Evolutionary conservation across 1,140 invertebrate genomes (phyloP).

Genomic region (Manduca sexta): DNA sequence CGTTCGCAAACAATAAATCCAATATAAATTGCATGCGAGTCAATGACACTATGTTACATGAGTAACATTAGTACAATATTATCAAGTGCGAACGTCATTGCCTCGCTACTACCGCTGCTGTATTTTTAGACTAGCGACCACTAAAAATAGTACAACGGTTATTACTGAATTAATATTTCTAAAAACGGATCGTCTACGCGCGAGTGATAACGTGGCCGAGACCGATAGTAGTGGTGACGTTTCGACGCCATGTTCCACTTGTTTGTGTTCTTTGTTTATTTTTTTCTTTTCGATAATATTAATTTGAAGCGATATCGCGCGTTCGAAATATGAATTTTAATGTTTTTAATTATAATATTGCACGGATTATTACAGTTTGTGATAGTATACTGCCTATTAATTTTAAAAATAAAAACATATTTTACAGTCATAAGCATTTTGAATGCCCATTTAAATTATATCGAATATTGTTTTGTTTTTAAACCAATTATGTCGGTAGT

Average conservation of each 20-base stretch:
- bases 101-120: slow-evolving; percentile 39
- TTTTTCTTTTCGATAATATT: slow-evolving; percentile 12
- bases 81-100: slow-evolving; percentile 63
- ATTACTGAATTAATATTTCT: slow-evolving; percentile 74
- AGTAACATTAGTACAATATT: slow-evolving; percentile 56
- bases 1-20: slow-evolving; percentile 37
- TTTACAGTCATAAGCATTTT: not conserved
- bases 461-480: too few relatives aligned
- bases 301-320: not conserved
- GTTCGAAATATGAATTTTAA: not conserved
- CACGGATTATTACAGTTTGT: not conserved
- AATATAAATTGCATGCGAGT: slow-evolving; percentile 60
- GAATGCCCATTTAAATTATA: too few relatives aligned
- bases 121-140: slow-evolving; percentile 70
- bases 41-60: slow-evolving; percentile 61
- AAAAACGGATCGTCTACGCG: slow-evolving; percentile 69
- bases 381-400: not conserved
- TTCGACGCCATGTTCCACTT: slow-evolving; percentile 40
- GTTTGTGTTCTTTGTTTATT: slow-evolving; percentile 38
- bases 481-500: too few relatives aligned
- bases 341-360: not conserved
- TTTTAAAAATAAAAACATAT: not conserved
- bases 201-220: slow-evolving; percentile 57
- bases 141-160: slow-evolving; percentile 70
- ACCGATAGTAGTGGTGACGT: slow-evolving; percentile 62